Base-by-base conservation (phyloP, 2,888 invertebrate genomes). In the Anoncus sp. region DNA sequence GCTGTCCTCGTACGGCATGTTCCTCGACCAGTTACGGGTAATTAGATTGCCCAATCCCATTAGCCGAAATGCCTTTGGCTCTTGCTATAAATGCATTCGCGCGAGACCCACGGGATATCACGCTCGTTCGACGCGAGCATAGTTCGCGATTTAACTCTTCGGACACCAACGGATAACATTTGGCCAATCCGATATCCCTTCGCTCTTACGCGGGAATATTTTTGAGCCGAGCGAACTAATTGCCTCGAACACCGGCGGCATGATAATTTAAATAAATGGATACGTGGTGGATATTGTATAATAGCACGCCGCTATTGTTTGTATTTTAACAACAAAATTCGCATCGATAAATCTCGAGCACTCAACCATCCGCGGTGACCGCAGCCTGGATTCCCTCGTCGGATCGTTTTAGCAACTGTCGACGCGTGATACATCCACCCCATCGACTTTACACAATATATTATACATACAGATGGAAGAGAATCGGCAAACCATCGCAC, bases 21-120 rank as follows among this genome's bases (percentile, higher is more conserved):
- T 24, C 70, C 53, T 31, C 51, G 59, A 59, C 49, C 65, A 70
- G 62, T 75, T 70, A 43, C 59, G 59, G 20, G 65, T 75, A 75
- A 75, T 75, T 70, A 70, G 65, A 51, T 59, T 24, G 51, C 69
- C 69, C 45, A 60, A 62, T 45, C 62, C 43, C 53, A 57, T 74
- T 69, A 49, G 40, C 31, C 51, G 55, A 63, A 55, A 62, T 57
- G 62, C 57, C 51, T 27, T 66, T 40, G 70, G 40, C 40, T 47
- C 72, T 22, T 51, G 31, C 71, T 62, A n/a, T n/a, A 65, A 51
- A 16, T 22, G 40, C 53, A 43, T 66, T 43, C 43, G 20, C n/a
- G 12, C 38, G 49, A 59, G 49, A 47, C n/a, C n/a, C 49, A 38
- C 27, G 38, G 51, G 43, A 59, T 65, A 47, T 55, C 24, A 9